Percentiles rank a stretch among this genome's conserved stretches.
Evolutionary conservation across 2,888 invertebrate species (phyloP).

Genomic region (Yponomeuta plumbellus): DNA sequence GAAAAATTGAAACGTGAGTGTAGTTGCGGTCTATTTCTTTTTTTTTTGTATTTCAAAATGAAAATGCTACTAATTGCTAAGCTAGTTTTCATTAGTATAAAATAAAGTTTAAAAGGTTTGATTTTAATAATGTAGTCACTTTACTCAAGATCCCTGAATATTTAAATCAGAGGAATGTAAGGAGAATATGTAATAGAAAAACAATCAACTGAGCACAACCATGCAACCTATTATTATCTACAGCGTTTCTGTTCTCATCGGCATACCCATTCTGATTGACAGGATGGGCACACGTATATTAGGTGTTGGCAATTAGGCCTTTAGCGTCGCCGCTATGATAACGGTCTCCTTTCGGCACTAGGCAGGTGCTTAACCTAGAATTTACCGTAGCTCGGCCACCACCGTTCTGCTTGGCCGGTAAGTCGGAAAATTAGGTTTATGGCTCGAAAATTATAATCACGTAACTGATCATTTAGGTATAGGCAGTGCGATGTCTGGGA

Average conservation of each 20-base stretch:
- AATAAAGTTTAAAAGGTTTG: no score
- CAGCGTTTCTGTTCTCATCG: background rate
- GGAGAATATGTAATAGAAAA: no score
- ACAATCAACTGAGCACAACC: no score
- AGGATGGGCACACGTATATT: background rate
- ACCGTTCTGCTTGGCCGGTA: background rate
- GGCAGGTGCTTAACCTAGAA: background rate
- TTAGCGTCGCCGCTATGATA: background rate
- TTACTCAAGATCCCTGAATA: no score
- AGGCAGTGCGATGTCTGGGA: no score
- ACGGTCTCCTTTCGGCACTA: background rate
- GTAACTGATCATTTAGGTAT: background rate
- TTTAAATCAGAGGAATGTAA: no score
- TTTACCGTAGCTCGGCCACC: background rate
- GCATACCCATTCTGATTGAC: background rate
- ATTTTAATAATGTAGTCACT: no score
- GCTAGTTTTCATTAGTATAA: no score
- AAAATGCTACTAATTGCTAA: no score
- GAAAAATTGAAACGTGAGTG: no score
- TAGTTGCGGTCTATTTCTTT: no score
- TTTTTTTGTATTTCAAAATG: no score
- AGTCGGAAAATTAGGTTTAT: background rate
- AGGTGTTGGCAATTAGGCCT: background rate
- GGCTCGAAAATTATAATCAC: background rate
- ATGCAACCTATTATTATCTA: background rate